phyloP scores from a whole-genome alignment of 2,888 invertebrate genomes.

The Drosophila nigricruria region DNA sequence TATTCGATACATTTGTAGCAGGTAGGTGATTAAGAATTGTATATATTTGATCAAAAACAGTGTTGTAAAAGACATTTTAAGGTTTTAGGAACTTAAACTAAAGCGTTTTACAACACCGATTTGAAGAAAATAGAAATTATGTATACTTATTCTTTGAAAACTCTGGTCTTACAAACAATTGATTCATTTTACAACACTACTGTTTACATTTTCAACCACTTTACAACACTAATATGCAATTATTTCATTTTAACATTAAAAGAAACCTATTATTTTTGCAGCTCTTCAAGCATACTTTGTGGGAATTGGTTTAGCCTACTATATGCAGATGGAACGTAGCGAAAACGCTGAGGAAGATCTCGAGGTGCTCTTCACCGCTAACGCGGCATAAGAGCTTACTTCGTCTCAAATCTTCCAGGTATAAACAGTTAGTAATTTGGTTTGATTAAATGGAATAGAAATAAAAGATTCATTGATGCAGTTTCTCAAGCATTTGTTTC shows the following conservation, averaged over 20 bases:
- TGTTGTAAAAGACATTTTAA: too few species aligned
- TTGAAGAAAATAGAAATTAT: not conserved
- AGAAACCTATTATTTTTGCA: too few species aligned
- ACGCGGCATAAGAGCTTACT: not conserved
- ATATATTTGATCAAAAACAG: not conserved
- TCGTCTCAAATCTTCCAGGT: not conserved
- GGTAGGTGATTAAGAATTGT: slow-evolving; percentile 29
- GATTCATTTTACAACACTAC: not conserved
- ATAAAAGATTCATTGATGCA: slow-evolving; percentile 28
- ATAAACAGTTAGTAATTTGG: not conserved
- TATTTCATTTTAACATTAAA: too few species aligned
- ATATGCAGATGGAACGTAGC: slow-evolving; percentile 20
- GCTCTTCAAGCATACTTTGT: slow-evolving; percentile 56
- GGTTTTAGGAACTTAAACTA: too few species aligned
- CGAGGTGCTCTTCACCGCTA: slow-evolving; percentile 49
- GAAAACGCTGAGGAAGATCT: slow-evolving; percentile 15
- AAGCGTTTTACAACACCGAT: not conserved
- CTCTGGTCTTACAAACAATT: too few species aligned
- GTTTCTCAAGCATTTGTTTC: slow-evolving; percentile 31
- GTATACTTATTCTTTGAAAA: not conserved
- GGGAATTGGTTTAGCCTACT: slow-evolving; percentile 41
- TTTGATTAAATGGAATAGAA: slow-evolving; percentile 7
- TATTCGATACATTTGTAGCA: slow-evolving; percentile 20
- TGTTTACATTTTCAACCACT: not conserved
- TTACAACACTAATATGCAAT: not conserved